phyloP scores from a whole-genome alignment of 2,888 invertebrate genomes.

The Dusona sp. region DNA sequence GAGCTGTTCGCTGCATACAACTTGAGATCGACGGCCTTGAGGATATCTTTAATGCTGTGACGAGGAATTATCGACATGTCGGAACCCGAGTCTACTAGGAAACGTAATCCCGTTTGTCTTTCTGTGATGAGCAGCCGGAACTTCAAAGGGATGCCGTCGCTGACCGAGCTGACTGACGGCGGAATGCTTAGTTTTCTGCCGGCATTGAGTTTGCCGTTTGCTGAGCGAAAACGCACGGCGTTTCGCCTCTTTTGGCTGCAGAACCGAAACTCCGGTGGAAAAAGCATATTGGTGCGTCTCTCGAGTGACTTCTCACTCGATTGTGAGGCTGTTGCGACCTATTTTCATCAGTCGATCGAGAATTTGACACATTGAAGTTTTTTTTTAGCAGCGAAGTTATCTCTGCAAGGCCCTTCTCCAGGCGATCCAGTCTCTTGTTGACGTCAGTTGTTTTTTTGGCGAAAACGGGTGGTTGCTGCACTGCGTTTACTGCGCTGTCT shows the following conservation, averaged over 20 bases:
- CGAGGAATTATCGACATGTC: slow-evolving; percentile 17
- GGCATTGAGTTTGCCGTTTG: not conserved
- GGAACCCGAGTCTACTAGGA: slow-evolving; percentile 9
- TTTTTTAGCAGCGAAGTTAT: not conserved
- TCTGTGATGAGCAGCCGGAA: slow-evolving; percentile 20
- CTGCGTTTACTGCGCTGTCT: not conserved
- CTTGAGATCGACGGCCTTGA: not conserved
- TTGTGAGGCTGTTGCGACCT: not conserved
- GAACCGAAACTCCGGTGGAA: slow-evolving; percentile 25
- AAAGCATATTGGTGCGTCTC: slow-evolving; percentile 9
- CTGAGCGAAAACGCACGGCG: not conserved
- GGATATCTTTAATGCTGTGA: not conserved
- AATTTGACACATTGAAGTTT: not conserved
- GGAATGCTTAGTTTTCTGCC: slow-evolving; percentile 6
- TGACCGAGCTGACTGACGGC: slow-evolving; percentile 29
- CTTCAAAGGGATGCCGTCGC: slow-evolving; percentile 25
- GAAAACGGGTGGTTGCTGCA: too few species aligned
- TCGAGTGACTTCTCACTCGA: not conserved
- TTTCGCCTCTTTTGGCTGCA: not conserved
- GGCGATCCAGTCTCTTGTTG: not conserved
- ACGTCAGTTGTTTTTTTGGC: too few species aligned
- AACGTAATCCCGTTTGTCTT: not conserved
- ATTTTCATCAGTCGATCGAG: not conserved
- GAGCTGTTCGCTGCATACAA: slow-evolving; percentile 1
- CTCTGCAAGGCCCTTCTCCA: slow-evolving; percentile 27